Conservation (phyloP, 2,797 vertebrate genomes). For the Chrysocyon brachyurus region DNA sequence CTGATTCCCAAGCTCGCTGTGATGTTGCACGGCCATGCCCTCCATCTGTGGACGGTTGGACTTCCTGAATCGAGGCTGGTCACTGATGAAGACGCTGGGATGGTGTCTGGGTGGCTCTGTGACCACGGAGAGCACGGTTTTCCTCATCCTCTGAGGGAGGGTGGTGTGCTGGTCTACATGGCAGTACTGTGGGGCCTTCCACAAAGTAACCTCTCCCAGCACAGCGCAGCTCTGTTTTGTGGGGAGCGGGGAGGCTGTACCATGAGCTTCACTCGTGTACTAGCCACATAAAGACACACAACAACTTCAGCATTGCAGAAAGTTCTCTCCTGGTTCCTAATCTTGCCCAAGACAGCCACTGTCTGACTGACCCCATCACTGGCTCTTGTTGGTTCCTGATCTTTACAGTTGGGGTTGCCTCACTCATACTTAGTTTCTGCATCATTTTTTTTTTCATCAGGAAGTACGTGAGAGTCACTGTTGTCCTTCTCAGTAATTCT, state of each 20-base stretch:
- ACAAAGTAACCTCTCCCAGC: too few species aligned
- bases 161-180: not conserved
- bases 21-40: rapidly evolving
- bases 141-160: not conserved
- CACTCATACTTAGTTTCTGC: not conserved
- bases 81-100: not conserved
- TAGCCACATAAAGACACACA: not conserved
- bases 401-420: not conserved
- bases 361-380: too few species aligned
- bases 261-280: not conserved
- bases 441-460: not conserved
- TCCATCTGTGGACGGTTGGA: too few species aligned
- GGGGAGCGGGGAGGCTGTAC: too few species aligned
- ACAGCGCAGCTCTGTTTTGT: rapidly evolving
- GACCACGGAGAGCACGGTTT: not conserved
- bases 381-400: not conserved
- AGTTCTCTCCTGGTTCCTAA: not conserved
- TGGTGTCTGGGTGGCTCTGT: not conserved
- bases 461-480: not conserved
- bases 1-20: not conserved
- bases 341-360: too few species aligned
- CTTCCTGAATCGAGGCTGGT: not conserved
- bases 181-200: rapidly evolving
- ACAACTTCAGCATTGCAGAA: not conserved
- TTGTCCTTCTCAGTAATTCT: not conserved